Conservation (phyloP, 2,113 vertebrate species). For the Gopherus flavomarginatus region DNA sequence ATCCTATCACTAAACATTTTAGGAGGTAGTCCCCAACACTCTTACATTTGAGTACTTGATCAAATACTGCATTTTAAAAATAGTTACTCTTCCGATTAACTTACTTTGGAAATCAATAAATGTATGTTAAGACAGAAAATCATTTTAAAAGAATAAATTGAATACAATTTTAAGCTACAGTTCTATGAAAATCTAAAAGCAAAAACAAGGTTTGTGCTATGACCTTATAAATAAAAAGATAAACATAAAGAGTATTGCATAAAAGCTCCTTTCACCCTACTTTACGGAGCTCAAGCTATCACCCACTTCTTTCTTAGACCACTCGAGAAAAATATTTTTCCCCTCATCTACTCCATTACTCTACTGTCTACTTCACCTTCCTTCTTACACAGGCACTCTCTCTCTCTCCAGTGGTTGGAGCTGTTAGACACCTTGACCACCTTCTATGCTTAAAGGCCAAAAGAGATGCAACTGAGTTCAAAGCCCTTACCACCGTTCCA, state of each 20-base stretch:
- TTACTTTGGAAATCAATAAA: background rate
- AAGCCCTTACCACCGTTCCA: background rate
- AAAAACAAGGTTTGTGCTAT: background rate
- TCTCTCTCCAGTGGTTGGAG: no score
- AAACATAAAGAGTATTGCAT: background rate
- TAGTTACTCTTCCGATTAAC: background rate
- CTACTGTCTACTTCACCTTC: no score
- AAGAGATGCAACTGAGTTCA: background rate
- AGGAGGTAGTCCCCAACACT: background rate
- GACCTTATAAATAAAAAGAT: background rate
- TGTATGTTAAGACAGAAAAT: background rate
- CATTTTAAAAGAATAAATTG: background rate
- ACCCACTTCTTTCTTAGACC: background rate
- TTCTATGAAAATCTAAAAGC: background rate
- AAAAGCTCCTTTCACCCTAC: background rate
- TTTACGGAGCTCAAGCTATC: background rate
- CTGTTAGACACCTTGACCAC: background rate
- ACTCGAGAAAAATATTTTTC: no score
- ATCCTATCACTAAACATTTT: background rate
- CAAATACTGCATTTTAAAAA: background rate
- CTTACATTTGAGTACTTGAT: background rate
- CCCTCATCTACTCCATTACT: no score
- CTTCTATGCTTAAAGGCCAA: background rate
- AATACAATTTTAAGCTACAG: background rate
- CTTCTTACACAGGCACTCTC: no score